phyloP scores from a whole-genome alignment of 2,888 invertebrate genomes.

The Seira musarum region DNA sequence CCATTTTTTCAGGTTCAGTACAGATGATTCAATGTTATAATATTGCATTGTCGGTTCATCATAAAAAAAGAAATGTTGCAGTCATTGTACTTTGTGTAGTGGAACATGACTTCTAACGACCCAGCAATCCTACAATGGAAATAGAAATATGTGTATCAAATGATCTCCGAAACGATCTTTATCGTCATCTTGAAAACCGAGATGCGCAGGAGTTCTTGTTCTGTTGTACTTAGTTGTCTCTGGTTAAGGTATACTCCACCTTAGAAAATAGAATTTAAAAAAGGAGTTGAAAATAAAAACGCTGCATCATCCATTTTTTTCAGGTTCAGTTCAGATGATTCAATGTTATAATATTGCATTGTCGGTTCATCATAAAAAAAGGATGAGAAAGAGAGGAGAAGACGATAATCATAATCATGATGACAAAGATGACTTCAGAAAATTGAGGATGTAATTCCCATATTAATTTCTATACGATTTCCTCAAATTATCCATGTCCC shows the following conservation, averaged over 20 bases:
- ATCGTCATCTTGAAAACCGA: constrained; percentile 32
- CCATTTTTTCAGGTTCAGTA: neutral
- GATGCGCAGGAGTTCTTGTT: neutral
- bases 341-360: too few species aligned
- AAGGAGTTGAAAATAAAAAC: too few species aligned
- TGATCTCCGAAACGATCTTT: constrained; percentile 24
- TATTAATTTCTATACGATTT: constrained; percentile 42
- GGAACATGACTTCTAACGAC: constrained; percentile 52
- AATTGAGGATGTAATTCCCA: constrained; percentile 37
- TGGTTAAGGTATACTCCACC: neutral
- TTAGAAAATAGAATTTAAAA: neutral
- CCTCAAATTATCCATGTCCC: constrained; percentile 43
- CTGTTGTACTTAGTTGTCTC: neutral
- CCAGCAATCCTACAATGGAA: too few species aligned
- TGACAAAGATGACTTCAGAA: neutral
- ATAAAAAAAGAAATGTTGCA: neutral
- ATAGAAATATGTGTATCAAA: constrained; percentile 37
- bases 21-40: too few species aligned
- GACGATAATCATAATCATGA: neutral
- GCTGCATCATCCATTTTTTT: neutral
- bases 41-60: neutral
- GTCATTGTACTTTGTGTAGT: too few species aligned
- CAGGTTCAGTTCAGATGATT: too few species aligned
- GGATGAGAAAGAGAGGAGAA: neutral
- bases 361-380: neutral